Evolutionary conservation across 1,140 invertebrate species (phyloP).

Genomic region (Zaprionus kolodkinae): DNA sequence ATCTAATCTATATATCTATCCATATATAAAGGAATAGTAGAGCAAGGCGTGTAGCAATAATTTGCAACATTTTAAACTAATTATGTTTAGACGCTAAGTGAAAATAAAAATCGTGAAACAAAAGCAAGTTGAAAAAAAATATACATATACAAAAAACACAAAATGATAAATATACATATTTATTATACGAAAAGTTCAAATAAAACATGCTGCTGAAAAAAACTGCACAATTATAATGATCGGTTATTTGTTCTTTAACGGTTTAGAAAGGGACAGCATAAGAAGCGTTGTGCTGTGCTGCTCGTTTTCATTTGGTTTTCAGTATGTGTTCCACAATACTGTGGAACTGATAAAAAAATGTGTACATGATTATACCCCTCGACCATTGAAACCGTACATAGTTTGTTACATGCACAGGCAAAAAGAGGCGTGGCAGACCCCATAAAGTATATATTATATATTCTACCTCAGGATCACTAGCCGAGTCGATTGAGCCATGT

Average conservation of each 20-base stretch:
- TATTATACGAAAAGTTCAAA: slow-evolving; percentile 49
- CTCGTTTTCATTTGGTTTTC: not conserved
- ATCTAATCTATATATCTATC: not conserved
- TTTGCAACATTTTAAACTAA: slow-evolving; percentile 60
- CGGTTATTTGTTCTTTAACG: not conserved
- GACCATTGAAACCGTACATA: too few species aligned
- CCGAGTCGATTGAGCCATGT: too few species aligned
- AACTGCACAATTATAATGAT: slow-evolving; percentile 46
- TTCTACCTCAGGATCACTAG: too few species aligned
- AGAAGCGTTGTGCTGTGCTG: not conserved
- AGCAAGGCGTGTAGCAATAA: slow-evolving; percentile 52
- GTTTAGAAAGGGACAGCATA: not conserved
- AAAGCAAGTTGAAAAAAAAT: slow-evolving; percentile 8
- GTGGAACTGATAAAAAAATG: not conserved
- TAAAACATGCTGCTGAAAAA: slow-evolving; percentile 54
- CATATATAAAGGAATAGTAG: slow-evolving; percentile 17
- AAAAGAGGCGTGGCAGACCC: too few species aligned
- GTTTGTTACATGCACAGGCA: too few species aligned
- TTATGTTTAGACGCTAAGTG: slow-evolving; percentile 64
- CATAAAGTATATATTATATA: too few species aligned
- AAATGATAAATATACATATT: slow-evolving; percentile 48
- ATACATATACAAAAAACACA: slow-evolving; percentile 16
- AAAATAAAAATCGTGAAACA: slow-evolving; percentile 40
- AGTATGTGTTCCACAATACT: too few species aligned
- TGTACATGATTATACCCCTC: not conserved